Evolutionary conservation across 64 coral and sea anemone genomes (phyloP).

Genomic region (Actinia equina): DNA sequence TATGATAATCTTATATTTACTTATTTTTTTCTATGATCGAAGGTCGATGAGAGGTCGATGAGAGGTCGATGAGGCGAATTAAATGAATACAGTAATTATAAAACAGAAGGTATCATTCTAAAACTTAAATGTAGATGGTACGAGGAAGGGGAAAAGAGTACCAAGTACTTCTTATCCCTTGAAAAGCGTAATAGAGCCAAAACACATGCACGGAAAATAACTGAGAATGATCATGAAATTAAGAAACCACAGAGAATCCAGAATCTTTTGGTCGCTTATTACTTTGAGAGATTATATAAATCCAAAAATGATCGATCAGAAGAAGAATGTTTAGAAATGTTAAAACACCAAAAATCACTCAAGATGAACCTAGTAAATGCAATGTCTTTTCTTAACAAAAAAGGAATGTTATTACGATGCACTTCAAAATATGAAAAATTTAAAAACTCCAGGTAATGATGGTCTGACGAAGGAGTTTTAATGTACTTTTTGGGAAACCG

Average conservation of each 20-base stretch:
- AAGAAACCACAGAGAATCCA: conserved; percentile 10
- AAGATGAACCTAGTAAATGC: conserved; percentile 11
- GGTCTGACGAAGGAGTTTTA: conserved; percentile 20
- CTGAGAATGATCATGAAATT: background rate
- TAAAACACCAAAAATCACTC: conserved; percentile 16
- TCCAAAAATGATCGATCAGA: background rate
- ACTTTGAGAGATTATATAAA: conserved; percentile 8
- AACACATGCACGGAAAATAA: conserved; percentile 17
- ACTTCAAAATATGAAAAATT: background rate
- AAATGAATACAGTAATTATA: background rate
- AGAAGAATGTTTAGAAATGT: conserved; percentile 11
- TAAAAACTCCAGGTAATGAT: conserved; percentile 34
- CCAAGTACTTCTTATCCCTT: conserved; percentile 14
- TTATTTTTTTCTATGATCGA: no score
- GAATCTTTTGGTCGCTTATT: background rate
- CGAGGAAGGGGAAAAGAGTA: conserved; percentile 34
- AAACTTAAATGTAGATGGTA: conserved; percentile 9
- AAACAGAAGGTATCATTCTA: background rate
- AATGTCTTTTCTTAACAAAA: conserved; percentile 8
- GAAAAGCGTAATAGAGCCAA: conserved; percentile 26
- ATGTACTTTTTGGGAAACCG: conserved; percentile 21
- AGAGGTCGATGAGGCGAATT: background rate
- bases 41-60: no score
- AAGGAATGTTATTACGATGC: conserved; percentile 17
- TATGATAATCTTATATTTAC: no score